phyloP scores from a whole-genome alignment of 2,113 vertebrate genomes.

The Ammodytes dubius region DNA sequence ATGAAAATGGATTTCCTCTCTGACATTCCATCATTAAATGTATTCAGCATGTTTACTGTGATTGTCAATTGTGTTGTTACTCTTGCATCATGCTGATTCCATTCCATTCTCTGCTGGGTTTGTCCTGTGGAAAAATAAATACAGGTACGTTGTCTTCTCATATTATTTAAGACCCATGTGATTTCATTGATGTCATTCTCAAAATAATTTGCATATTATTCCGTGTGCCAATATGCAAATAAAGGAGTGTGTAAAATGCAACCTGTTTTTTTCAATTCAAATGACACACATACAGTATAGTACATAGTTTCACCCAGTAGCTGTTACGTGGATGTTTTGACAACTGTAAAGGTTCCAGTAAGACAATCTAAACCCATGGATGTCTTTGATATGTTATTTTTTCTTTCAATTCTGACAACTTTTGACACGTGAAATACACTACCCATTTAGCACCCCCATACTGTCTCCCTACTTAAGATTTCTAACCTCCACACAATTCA shows the following conservation, averaged over 20 bases:
- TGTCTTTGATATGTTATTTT: not conserved
- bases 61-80: not conserved
- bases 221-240: not conserved
- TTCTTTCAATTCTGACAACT: too few species aligned
- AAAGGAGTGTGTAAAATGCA: not conserved
- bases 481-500: too few species aligned
- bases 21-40: not conserved
- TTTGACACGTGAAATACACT: too few species aligned
- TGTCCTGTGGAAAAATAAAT: not conserved
- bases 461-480: not conserved
- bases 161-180: not conserved
- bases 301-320: not conserved
- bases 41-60: not conserved
- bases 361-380: not conserved
- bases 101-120: not conserved
- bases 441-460: not conserved
- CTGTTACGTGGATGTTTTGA: not conserved
- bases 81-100: constrained; percentile 1
- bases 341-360: not conserved
- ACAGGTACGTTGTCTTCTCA: not conserved
- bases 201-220: not conserved
- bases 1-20: not conserved
- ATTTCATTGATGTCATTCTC: not conserved
- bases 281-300: not conserved
- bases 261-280: not conserved